A percentile compares a stretch with the other conserved stretches of the same genome.
Evolutionary conservation across 2,113 vertebrate species (phyloP).

Genomic region (Rhea americana): DNA sequence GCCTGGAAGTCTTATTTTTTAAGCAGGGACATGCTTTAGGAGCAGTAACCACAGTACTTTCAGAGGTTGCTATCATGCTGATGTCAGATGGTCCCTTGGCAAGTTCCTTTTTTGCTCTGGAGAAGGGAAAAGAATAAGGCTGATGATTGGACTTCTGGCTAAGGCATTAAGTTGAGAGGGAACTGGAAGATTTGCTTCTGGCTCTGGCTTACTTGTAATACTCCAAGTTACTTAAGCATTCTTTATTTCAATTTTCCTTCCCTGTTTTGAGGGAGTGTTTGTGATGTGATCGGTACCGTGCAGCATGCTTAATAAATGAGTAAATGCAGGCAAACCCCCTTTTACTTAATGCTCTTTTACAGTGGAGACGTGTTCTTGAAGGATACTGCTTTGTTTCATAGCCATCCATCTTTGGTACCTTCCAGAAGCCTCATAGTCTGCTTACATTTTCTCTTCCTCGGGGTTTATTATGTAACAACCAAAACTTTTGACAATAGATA

Average conservation of each 20-base stretch:
- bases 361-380: background rate
- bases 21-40: background rate
- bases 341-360: background rate
- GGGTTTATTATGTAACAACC: background rate
- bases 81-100: background rate
- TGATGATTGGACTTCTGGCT: background rate
- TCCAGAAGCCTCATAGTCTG: background rate
- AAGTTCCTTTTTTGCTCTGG: fast-evolving
- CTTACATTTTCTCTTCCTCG: background rate
- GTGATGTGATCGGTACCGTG: background rate
- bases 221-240: background rate
- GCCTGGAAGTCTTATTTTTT: fast-evolving
- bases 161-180: background rate
- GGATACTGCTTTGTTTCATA: background rate
- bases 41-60: fast-evolving
- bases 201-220: background rate
- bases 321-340: background rate
- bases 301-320: fast-evolving
- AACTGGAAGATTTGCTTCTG: background rate
- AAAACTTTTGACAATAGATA: background rate
- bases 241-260: background rate
- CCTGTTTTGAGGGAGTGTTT: background rate
- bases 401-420: background rate
- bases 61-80: background rate
- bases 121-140: background rate